Base-by-base conservation (phyloP, 2,888 invertebrate species). In the Oxystoma pomonae region DNA sequence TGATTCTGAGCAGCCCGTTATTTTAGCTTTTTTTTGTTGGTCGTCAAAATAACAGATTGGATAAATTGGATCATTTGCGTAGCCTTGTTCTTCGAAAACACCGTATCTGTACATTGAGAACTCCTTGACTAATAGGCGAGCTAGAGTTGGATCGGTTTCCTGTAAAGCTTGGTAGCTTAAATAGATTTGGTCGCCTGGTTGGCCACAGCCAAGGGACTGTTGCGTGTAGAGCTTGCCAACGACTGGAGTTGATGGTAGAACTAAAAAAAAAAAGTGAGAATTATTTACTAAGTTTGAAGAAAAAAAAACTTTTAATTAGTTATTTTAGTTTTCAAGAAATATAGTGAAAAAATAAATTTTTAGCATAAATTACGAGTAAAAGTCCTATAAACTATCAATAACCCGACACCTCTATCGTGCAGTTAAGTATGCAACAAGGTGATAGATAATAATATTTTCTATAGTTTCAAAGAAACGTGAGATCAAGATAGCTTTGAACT, bases 51-150 rank as follows among this genome's bases (percentile, higher is more conserved):
- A 85, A 69, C 84, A 86, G 63, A 81, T 77, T 0, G 87, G 86
- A 73, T 86, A 86, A 49, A 86, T 81, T 1, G 82, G 81, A 73
- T 87, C 87, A 57, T 81, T 82, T 52, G 77, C 77, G 72, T 83
- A 86, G 1, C 87, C 87, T 65, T 84, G 83, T 75, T 88, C 88
- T 70, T 88, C 87, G 75, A 87, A 89, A 1, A 88, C 84, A 1
- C 89, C 89, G 78, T 87, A 89, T 0, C 88, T 83, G 72, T 86
- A 87, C 78, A 86, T 87, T 2, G 86, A 85, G 83, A 87, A 88
- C 71, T 88, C 85, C 70, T 84, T 84, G 0, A 86, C 82, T 49
- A 88, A 72, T 12, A 82, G 77, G 59, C 83, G 81, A 78, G 80
- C 79, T 58, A 83, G 71, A 58, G 73, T 74, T 22, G 75, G 71